These are phyloP conservation scores for Gasteruption jaculator DNA, from an alignment of 2,888 invertebrate genomes.

Conservation along the genomic window DNA sequence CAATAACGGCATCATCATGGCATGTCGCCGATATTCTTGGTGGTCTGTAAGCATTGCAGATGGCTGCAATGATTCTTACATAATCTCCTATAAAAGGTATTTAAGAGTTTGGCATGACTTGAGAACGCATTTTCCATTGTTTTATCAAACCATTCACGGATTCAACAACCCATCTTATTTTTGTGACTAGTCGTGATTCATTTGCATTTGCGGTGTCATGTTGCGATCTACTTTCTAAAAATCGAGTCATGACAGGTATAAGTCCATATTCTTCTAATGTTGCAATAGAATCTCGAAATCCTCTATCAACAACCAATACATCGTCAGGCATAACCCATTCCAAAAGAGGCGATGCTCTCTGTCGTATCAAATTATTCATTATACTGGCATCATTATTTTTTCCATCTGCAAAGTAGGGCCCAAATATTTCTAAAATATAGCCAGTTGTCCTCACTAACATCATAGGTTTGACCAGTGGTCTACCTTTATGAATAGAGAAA, in stretches of 20 bases:
- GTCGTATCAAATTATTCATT: constrained; percentile 7
- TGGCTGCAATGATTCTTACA: constrained; percentile 9
- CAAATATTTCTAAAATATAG: constrained; percentile 8
- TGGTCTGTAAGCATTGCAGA: constrained; percentile 12
- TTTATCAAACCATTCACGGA: constrained; percentile 22
- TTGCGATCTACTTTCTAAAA: constrained; percentile 20
- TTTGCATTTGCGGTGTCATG: constrained; percentile 19
- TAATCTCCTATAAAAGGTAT: constrained; percentile 11
- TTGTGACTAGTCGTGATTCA: constrained; percentile 20
- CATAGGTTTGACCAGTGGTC: constrained; percentile 5
- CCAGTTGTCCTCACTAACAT: constrained; percentile 1
- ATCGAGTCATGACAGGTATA: constrained; percentile 20
- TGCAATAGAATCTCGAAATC: constrained; percentile 7
- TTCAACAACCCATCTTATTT: constrained; percentile 24
- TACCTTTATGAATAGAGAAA: constrained; percentile 10
- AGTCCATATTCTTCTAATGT: constrained; percentile 16
- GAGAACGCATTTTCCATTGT: constrained; percentile 18
- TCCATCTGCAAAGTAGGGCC: constrained; percentile 7
- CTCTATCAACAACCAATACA: constrained; percentile 23
- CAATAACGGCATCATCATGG: constrained; percentile 2
- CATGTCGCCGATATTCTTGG: neutral
- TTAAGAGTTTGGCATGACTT: constrained; percentile 13
- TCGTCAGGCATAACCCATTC: constrained; percentile 15
- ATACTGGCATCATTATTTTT: constrained; percentile 16
- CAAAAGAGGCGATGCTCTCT: neutral